These are phyloP conservation scores for Hirundichthys speculiger DNA, from an alignment of 2,113 vertebrate species.

Conservation along the genomic window DNA sequence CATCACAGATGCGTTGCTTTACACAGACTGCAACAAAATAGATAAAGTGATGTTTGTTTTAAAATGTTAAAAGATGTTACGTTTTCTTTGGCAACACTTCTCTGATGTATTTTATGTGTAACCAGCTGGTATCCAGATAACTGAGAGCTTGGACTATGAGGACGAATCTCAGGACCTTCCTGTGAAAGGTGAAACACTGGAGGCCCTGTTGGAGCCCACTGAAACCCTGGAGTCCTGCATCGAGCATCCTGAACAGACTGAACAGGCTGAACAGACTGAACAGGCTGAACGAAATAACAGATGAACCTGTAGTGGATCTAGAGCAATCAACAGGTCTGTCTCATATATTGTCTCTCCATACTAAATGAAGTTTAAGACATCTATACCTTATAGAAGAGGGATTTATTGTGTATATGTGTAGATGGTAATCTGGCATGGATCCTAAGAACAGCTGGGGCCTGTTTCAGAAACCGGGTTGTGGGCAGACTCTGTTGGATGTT, in stretches of 20 bases:
- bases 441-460: not conserved
- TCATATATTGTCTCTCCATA: too few species aligned
- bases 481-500: too few species aligned
- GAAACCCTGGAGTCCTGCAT: conserved; percentile 9
- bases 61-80: too few species aligned
- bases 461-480: too few species aligned
- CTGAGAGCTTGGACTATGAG: conserved; percentile 19
- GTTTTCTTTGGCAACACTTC: not conserved
- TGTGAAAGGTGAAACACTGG: not conserved
- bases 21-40: too few species aligned
- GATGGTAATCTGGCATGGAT: too few species aligned
- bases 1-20: not conserved
- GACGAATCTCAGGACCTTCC: conserved; percentile 18
- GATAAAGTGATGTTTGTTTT: too few species aligned
- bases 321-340: conserved; percentile 66
- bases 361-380: too few species aligned
- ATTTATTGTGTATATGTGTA: too few species aligned
- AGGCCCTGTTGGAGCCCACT: conserved; percentile 14
- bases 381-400: too few species aligned
- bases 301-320: conserved; percentile 33
- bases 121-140: conserved; percentile 34
- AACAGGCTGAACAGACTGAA: conserved; percentile 19
- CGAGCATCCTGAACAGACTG: conserved; percentile 13
- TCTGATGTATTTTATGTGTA: conserved; percentile 3
- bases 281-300: conserved; percentile 16